Evolutionary conservation across 2,888 invertebrate genomes (phyloP), one percentile per base, ranked within the genome.

Genomic region (Ceraclea dissimilis): DNA sequence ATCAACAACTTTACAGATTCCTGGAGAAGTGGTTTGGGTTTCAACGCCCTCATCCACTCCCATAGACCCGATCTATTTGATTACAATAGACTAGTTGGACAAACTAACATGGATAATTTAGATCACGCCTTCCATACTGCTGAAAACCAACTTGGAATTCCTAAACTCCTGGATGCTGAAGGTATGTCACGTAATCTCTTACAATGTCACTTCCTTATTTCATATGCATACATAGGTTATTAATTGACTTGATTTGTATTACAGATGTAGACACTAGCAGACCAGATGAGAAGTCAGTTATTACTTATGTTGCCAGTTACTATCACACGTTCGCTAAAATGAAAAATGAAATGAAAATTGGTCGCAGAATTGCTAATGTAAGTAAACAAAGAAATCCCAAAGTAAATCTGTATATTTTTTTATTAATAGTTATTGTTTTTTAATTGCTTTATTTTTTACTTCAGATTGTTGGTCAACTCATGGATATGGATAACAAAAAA

Each of bases 241-340:
- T 26, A 26, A 6, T 26, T 6, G 4, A 26, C 26, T n/a, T n/a
- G n/a, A n/a, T n/a, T n/a, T n/a, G n/a, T n/a, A n/a, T 31, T 31
- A 39, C 68, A 86, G 95, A 99, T 73, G 90, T 99, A 63, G 97
- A 98, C 75, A 93, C 90, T 0, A 85, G 80, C 53, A 82, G 93
- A 48, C 97, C 97, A 0, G 98, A 98, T 70, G 99, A 99, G 78
- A 98, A 97, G 74, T 96, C 96, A 31, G 93, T 99, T 69, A 92
- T 99, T 79, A 99, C 98, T 19, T 99, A 99, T 71, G 96, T 99
- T 34, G 97, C 98, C 1, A 94, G 95, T 16, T 98, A 97, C 76
- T 99, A 99, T 75, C 98, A 99, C 76, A 96, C 97, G 56, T 99
- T 99, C 78, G 97, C 98, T 47, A 83, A 96, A 65, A 96, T 98